A percentile compares a stretch with the other conserved stretches of the same genome.
These are phyloP conservation scores for Seira musarum DNA, from an alignment of 2,888 invertebrate species.

Conservation along the genomic window DNA sequence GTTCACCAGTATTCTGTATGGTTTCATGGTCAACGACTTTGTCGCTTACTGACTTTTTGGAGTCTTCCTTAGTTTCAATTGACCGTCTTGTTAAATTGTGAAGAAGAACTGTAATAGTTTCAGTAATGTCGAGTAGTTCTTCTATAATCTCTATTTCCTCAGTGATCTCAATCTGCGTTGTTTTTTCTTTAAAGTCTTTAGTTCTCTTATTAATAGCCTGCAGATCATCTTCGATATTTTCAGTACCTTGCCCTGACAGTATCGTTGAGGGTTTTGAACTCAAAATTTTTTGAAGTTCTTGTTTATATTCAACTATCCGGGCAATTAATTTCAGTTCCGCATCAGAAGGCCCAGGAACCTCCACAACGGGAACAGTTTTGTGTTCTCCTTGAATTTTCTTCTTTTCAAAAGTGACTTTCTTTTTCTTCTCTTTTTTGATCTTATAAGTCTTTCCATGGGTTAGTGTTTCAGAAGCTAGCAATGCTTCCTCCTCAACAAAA, in stretches of 20 bases:
- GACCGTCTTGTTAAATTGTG: slow-evolving; percentile 75
- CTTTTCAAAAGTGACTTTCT: slow-evolving; percentile 50
- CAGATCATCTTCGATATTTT: slow-evolving; percentile 24
- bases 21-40: slow-evolving; percentile 21
- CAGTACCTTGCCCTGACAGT: neutral
- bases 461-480: neutral
- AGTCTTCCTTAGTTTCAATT: slow-evolving; percentile 26
- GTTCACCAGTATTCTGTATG: slow-evolving; percentile 29
- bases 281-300: slow-evolving; percentile 43
- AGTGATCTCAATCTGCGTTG: slow-evolving; percentile 70
- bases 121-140: slow-evolving; percentile 82
- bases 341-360: slow-evolving; percentile 39
- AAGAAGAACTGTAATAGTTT: slow-evolving; percentile 87
- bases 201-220: slow-evolving; percentile 13
- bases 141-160: slow-evolving; percentile 78
- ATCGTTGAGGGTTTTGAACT: slow-evolving; percentile 35
- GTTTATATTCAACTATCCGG: slow-evolving; percentile 43
- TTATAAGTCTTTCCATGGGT: slow-evolving; percentile 47
- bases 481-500: neutral
- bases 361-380: slow-evolving; percentile 43
- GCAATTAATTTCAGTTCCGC: slow-evolving; percentile 37
- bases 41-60: slow-evolving; percentile 11
- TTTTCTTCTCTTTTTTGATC: slow-evolving; percentile 46
- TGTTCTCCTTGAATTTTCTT: slow-evolving; percentile 5
- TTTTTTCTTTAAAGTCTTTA: slow-evolving; percentile 17